A percentile compares a stretch with the other conserved stretches of the same genome.
Evolutionary conservation across 2,888 invertebrate genomes (phyloP).

Genomic region (Eucriotettix oculatus): DNA sequence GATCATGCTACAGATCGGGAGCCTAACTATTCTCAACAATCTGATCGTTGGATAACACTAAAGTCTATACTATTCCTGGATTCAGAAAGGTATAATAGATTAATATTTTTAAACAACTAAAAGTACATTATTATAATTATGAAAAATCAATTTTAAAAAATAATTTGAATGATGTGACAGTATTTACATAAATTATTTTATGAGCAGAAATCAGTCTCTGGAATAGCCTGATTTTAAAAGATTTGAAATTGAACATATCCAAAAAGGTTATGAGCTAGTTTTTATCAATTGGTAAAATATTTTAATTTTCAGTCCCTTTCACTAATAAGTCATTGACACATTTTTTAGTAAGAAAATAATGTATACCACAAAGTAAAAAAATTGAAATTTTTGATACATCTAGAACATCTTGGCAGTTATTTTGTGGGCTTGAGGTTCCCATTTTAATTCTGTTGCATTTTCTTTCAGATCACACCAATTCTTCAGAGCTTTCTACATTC

Average conservation of each 20-base stretch:
- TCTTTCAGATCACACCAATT: conserved; percentile 43
- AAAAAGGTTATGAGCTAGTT: not conserved
- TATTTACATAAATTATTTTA: too few species aligned
- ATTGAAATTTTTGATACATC: not conserved
- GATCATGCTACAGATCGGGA: conserved; percentile 48
- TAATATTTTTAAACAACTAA: not conserved
- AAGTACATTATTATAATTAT: not conserved
- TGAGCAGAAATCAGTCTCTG: too few species aligned
- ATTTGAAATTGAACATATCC: not conserved
- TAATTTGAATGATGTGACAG: not conserved
- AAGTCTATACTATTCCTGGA: conserved; percentile 58
- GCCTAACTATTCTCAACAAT: conserved; percentile 58
- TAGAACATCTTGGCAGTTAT: not conserved
- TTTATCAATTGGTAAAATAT: not conserved
- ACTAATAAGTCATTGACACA: not conserved
- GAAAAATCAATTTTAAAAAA: not conserved
- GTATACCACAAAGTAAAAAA: not conserved
- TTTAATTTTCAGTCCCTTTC: not conserved
- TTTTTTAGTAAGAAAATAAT: not conserved
- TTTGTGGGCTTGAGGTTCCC: too few species aligned
- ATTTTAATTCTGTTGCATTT: not conserved
- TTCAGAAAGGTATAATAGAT: conserved; percentile 34
- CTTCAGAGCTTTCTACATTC: conserved; percentile 77
- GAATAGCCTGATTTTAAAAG: not conserved
- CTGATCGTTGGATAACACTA: conserved; percentile 52